These are phyloP conservation scores for Hesperia comma DNA, from an alignment of 2,888 invertebrate species.

Conservation along the genomic window DNA sequence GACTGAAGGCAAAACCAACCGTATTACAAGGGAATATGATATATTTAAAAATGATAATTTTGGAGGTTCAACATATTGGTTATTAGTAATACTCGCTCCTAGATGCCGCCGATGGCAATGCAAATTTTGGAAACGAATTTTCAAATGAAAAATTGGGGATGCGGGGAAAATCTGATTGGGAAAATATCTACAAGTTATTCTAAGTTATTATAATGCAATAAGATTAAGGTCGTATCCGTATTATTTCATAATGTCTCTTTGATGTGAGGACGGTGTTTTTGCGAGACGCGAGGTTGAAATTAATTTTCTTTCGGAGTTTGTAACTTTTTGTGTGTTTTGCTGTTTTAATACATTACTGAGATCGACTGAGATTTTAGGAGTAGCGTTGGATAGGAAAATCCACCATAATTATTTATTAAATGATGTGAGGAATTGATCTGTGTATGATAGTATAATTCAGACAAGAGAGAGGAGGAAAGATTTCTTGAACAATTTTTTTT, in stretches of 20 bases:
- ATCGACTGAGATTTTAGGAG: no score
- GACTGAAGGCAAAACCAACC: conserved; percentile 42
- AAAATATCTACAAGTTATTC: conserved; percentile 81
- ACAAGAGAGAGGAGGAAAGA: no score
- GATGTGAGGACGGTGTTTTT: conserved; percentile 54
- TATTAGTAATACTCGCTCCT: conserved; percentile 59
- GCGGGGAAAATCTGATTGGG: conserved; percentile 69
- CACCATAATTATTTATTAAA: no score
- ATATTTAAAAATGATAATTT: neutral
- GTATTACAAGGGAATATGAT: conserved; percentile 36
- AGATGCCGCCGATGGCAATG: conserved; percentile 80
- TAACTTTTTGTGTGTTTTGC: neutral
- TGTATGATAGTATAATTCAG: no score
- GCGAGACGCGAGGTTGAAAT: conserved; percentile 11
- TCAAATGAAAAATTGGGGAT: conserved; percentile 79
- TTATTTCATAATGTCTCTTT: conserved; percentile 79
- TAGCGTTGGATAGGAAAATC: no score
- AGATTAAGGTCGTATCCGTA: conserved; percentile 74
- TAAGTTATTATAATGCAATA: conserved; percentile 76
- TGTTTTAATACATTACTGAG: neutral
- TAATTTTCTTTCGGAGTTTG: conserved; percentile 20
- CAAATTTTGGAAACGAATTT: conserved; percentile 80
- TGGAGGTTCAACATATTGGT: conserved; percentile 44
- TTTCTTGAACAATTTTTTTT: no score
- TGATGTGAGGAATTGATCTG: no score